phyloP scores from a whole-genome alignment of 2,797 vertebrate genomes.

The Xenentodon cancila region DNA sequence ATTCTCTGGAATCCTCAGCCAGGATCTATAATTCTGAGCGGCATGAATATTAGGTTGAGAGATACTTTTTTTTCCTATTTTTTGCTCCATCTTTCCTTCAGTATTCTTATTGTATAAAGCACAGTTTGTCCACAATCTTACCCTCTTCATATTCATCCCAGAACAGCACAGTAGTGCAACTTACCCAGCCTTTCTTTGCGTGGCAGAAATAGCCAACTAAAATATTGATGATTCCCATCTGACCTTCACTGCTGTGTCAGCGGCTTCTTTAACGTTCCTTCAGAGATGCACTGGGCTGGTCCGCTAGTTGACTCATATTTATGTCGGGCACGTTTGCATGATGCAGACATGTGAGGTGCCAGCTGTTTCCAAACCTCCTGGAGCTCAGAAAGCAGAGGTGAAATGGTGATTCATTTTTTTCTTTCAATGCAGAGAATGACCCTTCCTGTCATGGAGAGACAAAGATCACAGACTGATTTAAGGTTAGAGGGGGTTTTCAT shows the following conservation, averaged over 20 bases:
- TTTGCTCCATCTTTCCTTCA: constrained; percentile 9
- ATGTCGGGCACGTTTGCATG: constrained; percentile 20
- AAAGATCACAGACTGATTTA: constrained; percentile 32
- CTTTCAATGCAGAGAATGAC: constrained; percentile 33
- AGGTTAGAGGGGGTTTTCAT: constrained; percentile 8
- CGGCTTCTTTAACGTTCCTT: constrained; percentile 43
- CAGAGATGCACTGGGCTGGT: constrained; percentile 15
- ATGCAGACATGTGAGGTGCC: constrained; percentile 28
- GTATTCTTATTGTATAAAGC: constrained; percentile 1
- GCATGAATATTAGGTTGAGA: constrained; percentile 30
- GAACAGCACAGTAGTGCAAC: constrained; percentile 22
- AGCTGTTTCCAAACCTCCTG: constrained; percentile 36
- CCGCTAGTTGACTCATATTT: constrained; percentile 32
- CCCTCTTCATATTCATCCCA: constrained; percentile 13
- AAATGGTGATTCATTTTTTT: constrained; percentile 12
- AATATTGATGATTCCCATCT: constrained; percentile 73
- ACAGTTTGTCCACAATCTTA: constrained; percentile 22
- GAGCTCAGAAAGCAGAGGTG: constrained; percentile 14
- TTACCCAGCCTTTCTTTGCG: constrained; percentile 47
- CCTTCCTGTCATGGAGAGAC: constrained; percentile 23
- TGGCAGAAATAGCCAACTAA: constrained; percentile 57
- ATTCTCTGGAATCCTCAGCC: constrained; percentile 56
- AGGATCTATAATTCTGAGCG: constrained; percentile 21
- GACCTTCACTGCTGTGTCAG: constrained; percentile 70
- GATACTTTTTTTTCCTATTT: constrained; percentile 13